Percentiles rank a stretch among this genome's conserved stretches.
phyloP scores from a whole-genome alignment of 1,140 invertebrate species.

The Anastrepha ludens region DNA sequence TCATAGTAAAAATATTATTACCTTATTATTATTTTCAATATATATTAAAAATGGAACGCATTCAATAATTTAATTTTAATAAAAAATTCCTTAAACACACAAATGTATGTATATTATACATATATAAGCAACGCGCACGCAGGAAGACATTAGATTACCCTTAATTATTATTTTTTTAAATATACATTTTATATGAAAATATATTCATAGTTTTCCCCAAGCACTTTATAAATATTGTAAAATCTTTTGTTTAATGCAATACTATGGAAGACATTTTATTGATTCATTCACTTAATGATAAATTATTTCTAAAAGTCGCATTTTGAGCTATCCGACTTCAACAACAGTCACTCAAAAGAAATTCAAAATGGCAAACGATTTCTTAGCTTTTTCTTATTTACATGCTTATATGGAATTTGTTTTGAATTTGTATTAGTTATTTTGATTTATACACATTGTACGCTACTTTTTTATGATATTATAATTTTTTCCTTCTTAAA shows the following conservation, averaged over 20 bases:
- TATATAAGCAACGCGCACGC: background rate
- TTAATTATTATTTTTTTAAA: background rate
- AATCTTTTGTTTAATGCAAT: constrained; percentile 34
- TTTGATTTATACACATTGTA: no score
- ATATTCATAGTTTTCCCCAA: background rate
- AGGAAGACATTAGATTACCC: background rate
- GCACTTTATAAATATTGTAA: background rate
- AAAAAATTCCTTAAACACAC: background rate
- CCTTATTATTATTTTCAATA: background rate
- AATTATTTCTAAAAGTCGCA: no score
- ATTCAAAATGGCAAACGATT: no score
- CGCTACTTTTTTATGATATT: no score
- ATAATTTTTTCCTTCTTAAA: no score
- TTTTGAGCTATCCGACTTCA: no score
- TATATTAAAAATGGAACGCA: background rate
- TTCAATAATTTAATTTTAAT: background rate
- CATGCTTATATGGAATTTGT: no score
- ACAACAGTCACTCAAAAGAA: no score
- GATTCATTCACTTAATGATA: no score
- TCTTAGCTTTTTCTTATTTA: no score
- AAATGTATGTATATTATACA: background rate
- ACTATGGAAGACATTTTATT: constrained; percentile 7
- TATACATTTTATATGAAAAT: background rate
- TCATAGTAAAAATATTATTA: background rate
- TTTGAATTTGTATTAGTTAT: no score